Evolutionary conservation across 1,140 invertebrate genomes (phyloP).

Genomic region (Ectropis grisescens): DNA sequence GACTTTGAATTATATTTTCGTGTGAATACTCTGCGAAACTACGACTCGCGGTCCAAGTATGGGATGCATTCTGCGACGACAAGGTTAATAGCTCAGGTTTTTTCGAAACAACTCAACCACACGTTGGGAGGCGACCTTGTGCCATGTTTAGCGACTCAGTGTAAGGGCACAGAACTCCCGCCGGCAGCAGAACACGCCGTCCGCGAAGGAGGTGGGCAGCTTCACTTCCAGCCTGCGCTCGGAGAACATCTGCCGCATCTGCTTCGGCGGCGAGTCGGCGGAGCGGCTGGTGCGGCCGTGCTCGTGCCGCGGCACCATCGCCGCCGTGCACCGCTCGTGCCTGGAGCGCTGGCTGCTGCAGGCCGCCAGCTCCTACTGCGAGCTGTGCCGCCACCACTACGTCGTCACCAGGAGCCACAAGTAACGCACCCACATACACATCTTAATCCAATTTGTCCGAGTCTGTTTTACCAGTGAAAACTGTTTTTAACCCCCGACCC

Average conservation of each 20-base stretch:
- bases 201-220: constrained; percentile 27
- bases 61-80: too few species aligned
- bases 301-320: constrained; percentile 74
- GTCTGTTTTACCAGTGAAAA: too few species aligned
- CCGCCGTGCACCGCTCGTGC: constrained; percentile 76
- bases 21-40: too few species aligned
- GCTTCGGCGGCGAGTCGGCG: constrained; percentile 54
- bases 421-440: constrained; percentile 48
- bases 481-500: too few species aligned
- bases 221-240: constrained; percentile 27
- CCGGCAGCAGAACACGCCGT: constrained; percentile 16
- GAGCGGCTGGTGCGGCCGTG: constrained; percentile 62
- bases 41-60: too few species aligned
- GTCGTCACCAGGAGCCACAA: constrained; percentile 53
- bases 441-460: too few species aligned
- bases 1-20: too few species aligned
- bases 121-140: too few species aligned
- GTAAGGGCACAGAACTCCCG: too few species aligned
- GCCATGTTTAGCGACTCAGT: too few species aligned
- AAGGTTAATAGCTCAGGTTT: too few species aligned
- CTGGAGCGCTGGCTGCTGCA: constrained; percentile 80
- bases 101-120: too few species aligned
- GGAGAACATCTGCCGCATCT: constrained; percentile 58
- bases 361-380: constrained; percentile 72
- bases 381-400: constrained; percentile 74